These are phyloP conservation scores for Drosophila auraria DNA, from an alignment of 1,140 invertebrate species.

Conservation along the genomic window DNA sequence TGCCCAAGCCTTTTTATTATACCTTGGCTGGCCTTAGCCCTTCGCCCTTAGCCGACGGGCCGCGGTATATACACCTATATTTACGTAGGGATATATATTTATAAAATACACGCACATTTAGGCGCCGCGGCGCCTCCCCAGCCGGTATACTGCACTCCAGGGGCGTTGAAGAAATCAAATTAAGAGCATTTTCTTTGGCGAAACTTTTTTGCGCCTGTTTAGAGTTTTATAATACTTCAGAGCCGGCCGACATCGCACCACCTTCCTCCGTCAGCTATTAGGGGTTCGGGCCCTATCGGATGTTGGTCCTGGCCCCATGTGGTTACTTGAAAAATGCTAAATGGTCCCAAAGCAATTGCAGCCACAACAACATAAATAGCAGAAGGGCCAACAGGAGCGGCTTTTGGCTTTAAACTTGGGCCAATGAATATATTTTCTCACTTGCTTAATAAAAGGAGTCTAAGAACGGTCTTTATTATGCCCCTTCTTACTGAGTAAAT, in stretches of 20 bases:
- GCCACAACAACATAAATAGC: slow-evolving; percentile 39
- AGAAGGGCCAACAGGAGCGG: slow-evolving; percentile 21
- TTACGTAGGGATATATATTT: slow-evolving; percentile 58
- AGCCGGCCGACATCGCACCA: slow-evolving; percentile 14
- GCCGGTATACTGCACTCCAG: slow-evolving; percentile 65
- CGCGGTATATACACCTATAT: slow-evolving; percentile 27
- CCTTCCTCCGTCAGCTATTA: slow-evolving; percentile 36
- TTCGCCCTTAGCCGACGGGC: slow-evolving; percentile 11
- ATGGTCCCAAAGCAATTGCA: slow-evolving; percentile 80
- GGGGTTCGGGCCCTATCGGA: slow-evolving; percentile 38
- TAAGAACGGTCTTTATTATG: neutral
- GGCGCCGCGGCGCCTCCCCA: slow-evolving; percentile 18
- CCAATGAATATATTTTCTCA: slow-evolving; percentile 11
- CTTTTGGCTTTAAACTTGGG: slow-evolving; percentile 30
- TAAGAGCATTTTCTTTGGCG: slow-evolving; percentile 76
- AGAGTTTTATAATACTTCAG: slow-evolving; percentile 81
- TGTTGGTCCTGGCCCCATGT: slow-evolving; percentile 71
- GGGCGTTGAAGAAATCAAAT: slow-evolving; percentile 82
- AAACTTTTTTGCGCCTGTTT: slow-evolving; percentile 76
- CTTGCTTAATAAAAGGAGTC: slow-evolving; percentile 8
- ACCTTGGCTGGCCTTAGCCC: slow-evolving; percentile 15
- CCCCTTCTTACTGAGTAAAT: neutral
- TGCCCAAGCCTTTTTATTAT: slow-evolving; percentile 75
- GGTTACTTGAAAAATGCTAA: slow-evolving; percentile 79
- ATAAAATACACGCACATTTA: slow-evolving; percentile 79